Percentiles rank a stretch among this genome's conserved stretches.
Evolutionary conservation across 2,113 vertebrate species (phyloP).

Genomic region (Pelmatolapia mariae): DNA sequence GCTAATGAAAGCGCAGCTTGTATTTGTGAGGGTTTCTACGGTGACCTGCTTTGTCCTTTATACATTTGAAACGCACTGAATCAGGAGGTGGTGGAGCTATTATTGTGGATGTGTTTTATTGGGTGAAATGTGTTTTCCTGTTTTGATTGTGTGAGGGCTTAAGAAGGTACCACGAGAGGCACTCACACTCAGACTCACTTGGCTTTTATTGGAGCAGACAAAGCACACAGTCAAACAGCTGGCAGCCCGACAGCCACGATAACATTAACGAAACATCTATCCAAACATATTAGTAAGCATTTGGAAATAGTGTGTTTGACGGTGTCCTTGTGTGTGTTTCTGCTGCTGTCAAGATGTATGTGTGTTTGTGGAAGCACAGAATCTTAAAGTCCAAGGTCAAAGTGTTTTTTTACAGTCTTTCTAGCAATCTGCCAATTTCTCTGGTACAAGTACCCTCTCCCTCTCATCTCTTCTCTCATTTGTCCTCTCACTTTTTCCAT

Average conservation of each 20-base stretch:
- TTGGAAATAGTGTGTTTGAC: not conserved
- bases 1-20: not conserved
- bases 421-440: constrained; percentile 11
- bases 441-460: not conserved
- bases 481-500: not conserved
- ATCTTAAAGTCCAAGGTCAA: constrained; percentile 33
- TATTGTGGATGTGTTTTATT: constrained; percentile 13
- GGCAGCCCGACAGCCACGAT: constrained; percentile 21
- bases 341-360: not conserved
- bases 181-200: not conserved
- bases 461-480: not conserved
- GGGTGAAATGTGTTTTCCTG: constrained; percentile 19
- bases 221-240: constrained; percentile 38
- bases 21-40: not conserved
- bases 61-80: not conserved
- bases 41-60: constrained; percentile 1
- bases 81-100: not conserved
- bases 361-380: not conserved
- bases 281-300: constrained; percentile 32
- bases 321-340: not conserved
- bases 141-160: constrained; percentile 12
- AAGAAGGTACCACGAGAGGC: not conserved
- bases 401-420: not conserved
- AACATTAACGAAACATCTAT: constrained; percentile 50
- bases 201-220: constrained; percentile 43